Evolutionary conservation across 1,140 invertebrate species (phyloP).

Genomic region (Sycobia sp.): DNA sequence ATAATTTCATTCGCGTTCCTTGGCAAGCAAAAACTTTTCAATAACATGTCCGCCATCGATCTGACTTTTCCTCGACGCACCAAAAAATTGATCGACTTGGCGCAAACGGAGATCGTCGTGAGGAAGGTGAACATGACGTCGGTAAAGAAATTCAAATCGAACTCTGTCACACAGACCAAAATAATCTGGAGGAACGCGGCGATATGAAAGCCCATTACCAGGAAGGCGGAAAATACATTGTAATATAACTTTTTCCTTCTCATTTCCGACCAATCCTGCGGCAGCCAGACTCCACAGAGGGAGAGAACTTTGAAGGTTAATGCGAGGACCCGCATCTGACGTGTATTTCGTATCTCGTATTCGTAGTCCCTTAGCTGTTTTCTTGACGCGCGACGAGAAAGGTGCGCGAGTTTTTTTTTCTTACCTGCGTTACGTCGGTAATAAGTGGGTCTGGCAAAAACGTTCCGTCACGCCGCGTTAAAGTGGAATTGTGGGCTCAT

Average conservation of each 20-base stretch:
- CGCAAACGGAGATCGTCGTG: neutral
- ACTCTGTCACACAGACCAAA: neutral
- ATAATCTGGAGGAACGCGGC: neutral
- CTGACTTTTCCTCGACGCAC: neutral
- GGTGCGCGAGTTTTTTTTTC: neutral
- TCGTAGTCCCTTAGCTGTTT: neutral
- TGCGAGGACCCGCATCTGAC: neutral
- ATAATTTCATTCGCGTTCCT: neutral
- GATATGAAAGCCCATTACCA: neutral
- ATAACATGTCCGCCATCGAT: neutral
- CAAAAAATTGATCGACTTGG: neutral
- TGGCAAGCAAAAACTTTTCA: neutral
- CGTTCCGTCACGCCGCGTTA: neutral
- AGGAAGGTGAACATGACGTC: neutral
- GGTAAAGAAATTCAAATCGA: neutral
- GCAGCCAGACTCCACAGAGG: neutral
- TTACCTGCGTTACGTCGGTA: neutral
- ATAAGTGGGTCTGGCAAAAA: neutral
- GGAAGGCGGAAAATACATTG: neutral
- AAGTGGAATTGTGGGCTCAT: neutral
- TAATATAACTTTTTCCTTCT: neutral
- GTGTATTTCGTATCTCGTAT: too few relatives aligned
- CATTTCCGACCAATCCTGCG: neutral
- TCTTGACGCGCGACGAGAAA: too few relatives aligned
- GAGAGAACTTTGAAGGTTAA: neutral